Base-by-base conservation (phyloP, 2,113 vertebrate genomes). In the Lamprotornis superbus region DNA sequence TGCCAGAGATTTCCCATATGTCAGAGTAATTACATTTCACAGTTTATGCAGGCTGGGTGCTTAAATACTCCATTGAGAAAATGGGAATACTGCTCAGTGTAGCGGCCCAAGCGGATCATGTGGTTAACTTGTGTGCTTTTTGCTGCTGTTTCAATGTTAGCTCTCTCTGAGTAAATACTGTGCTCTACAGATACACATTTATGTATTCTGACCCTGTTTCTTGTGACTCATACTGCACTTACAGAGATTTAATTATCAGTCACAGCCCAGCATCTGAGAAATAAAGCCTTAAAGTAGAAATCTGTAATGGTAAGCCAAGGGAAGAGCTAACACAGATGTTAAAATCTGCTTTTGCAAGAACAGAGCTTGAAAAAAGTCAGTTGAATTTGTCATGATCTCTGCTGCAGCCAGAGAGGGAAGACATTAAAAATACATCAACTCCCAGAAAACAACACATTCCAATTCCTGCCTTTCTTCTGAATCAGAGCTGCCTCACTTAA, bases 11-110 rank as follows among this genome's bases (percentile, higher is more conserved):
- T 83, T 84, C 89, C 86, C 69, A 40, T 61, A 83, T 77, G 80
- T 78, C 86, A 79, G 33, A 50, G 79, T 86, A 93, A 94, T 95
- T 93, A 19, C 47, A 78, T 81, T 70, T 71, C 83, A 76, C 61
- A 67, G 83, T 57, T 93, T 78, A 44, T 86, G 59, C 77, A 89
- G 64, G 22, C 89, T 75, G 56, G 39, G 74, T 95, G 76, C 53
- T 90, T 82, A 87, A 69, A 71, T 84, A 71, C 44, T 78, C 80
- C 73, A 71, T 16, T 13, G 1, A 91, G 69, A 78, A 91, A 81
- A 81, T 30, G 52, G 86, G 39, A 92, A 59, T 52, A 11, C 40
- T 83, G 86, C 64, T 56, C 85, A 40, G 27, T 30, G 44, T 52
- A 75, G 24, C 4, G 0, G 46, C 84, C 64, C 55, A 68, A 22